Evolutionary conservation across 2,113 vertebrate genomes (phyloP).

Genomic region (Dolichallabes microphthalmus): DNA sequence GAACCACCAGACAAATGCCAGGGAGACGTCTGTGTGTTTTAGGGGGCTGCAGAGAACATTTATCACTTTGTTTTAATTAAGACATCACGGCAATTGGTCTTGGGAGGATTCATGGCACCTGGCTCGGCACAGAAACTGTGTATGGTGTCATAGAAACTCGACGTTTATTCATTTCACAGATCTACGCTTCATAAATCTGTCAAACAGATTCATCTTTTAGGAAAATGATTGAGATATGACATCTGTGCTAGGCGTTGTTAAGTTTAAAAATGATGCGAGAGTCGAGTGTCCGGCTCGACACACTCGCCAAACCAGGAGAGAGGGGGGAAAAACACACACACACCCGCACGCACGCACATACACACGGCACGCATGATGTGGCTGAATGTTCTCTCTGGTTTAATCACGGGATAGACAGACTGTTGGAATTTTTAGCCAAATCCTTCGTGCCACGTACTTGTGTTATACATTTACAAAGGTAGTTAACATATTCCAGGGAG

Average conservation of each 20-base stretch:
- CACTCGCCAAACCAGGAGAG: no score
- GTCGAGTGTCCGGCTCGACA: no score
- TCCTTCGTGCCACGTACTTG: no score
- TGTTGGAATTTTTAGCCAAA: no score
- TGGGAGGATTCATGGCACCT: conserved; percentile 44
- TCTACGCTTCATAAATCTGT: background rate
- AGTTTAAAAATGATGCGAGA: background rate
- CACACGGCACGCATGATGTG: no score
- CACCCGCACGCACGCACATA: no score
- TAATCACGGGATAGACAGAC: no score
- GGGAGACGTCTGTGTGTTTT: conserved; percentile 26
- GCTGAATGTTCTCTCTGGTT: no score
- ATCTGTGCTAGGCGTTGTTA: conserved; percentile 7
- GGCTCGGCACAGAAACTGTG: background rate
- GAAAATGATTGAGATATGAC: background rate
- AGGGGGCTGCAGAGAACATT: conserved; percentile 9
- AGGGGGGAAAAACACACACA: no score
- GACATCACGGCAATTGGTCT: conserved; percentile 29
- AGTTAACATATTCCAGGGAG: no score
- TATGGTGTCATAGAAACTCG: background rate
- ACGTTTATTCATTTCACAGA: background rate
- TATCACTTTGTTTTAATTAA: conserved; percentile 42
- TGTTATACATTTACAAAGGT: no score
- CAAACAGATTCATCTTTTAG: conserved; percentile 24
- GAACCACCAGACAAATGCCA: background rate